Conservation (phyloP, 1,140 invertebrate genomes). For the Colletes gigas region DNA sequence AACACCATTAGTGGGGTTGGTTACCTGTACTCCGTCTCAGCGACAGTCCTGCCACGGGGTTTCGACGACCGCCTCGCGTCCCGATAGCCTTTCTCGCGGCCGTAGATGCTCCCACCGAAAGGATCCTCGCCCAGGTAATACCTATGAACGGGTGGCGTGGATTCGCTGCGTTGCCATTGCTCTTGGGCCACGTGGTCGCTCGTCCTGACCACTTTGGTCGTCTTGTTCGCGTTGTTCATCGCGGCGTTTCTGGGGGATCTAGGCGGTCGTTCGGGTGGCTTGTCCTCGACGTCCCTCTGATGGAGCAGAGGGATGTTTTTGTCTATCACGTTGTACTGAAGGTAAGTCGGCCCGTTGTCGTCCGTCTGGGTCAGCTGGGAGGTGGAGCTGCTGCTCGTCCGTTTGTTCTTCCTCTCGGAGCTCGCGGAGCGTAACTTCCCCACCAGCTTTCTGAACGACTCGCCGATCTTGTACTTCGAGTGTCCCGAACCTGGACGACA, state of each 20-base stretch:
- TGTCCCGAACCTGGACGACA: slow-evolving; percentile 79
- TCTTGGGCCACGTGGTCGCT: slow-evolving; percentile 44
- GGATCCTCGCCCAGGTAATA: slow-evolving; percentile 93
- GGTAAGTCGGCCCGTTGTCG: slow-evolving; percentile 81
- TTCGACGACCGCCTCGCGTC: slow-evolving; percentile 80
- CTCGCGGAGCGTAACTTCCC: slow-evolving; percentile 89
- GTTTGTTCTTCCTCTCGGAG: slow-evolving; percentile 85
- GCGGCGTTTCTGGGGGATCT: slow-evolving; percentile 71
- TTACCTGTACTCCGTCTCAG: slow-evolving; percentile 75
- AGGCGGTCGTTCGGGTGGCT: slow-evolving; percentile 72
- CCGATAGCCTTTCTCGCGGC: slow-evolving; percentile 89
- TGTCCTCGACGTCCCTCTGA: slow-evolving; percentile 54
- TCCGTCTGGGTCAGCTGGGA: slow-evolving; percentile 81
- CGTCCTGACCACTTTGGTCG: slow-evolving; percentile 3
- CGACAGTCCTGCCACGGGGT: slow-evolving; percentile 68
- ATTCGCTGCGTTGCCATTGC: slow-evolving; percentile 69
- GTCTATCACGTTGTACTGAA: slow-evolving; percentile 85
- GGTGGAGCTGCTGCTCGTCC: slow-evolving; percentile 56
- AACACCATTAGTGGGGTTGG: neutral
- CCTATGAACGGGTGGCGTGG: slow-evolving; percentile 83
- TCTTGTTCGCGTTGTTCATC: slow-evolving; percentile 19
- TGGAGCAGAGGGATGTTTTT: slow-evolving; percentile 77
- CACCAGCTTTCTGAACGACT: slow-evolving; percentile 88
- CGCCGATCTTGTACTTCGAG: slow-evolving; percentile 77
- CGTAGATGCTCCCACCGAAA: slow-evolving; percentile 89